Conservation (phyloP, 2,888 invertebrate genomes). For the Tridacna crocea region DNA sequence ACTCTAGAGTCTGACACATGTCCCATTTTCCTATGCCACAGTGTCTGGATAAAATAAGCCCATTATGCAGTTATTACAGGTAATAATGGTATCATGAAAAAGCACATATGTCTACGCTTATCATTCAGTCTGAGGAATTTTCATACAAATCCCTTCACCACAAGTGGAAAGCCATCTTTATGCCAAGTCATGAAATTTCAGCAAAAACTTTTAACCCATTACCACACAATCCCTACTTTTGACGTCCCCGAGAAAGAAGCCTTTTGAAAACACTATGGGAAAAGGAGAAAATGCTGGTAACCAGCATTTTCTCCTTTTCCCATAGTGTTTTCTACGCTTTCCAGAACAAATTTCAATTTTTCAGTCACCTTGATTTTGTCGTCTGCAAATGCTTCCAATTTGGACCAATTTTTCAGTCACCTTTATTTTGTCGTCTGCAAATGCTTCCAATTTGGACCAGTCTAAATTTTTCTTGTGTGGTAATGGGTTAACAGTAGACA, state of each 20-base stretch:
- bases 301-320: not conserved
- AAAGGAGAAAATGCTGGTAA: not conserved
- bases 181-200: too few relatives aligned
- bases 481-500: too few relatives aligned
- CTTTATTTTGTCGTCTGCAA: too few relatives aligned
- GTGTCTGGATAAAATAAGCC: slow-evolving; percentile 9
- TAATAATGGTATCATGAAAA: slow-evolving; percentile 16
- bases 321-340: not conserved
- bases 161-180: not conserved
- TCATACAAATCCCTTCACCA: not conserved
- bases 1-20: too few relatives aligned
- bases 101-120: slow-evolving; percentile 19
- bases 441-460: too few relatives aligned
- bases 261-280: not conserved
- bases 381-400: too few relatives aligned
- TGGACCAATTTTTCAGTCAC: too few relatives aligned
- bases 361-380: too few relatives aligned
- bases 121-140: not conserved
- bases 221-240: not conserved
- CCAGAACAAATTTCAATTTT: too few relatives aligned
- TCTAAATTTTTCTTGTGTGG: too few relatives aligned
- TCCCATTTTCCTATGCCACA: too few relatives aligned
- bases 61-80: slow-evolving; percentile 16
- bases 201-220: too few relatives aligned
- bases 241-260: not conserved